These are phyloP conservation scores for Pomacea maculata DNA, from an alignment of 1,140 invertebrate genomes.

Conservation along the genomic window DNA sequence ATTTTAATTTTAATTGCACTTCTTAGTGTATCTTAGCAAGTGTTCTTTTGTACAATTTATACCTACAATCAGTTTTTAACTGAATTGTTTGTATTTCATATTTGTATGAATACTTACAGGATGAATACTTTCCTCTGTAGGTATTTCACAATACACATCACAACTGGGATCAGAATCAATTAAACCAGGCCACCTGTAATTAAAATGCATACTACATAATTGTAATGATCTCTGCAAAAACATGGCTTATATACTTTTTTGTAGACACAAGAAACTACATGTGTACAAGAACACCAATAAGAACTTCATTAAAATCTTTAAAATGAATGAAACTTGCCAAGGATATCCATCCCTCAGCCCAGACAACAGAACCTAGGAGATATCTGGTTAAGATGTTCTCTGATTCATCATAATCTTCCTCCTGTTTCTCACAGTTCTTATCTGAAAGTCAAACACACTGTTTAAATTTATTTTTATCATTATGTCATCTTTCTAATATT, in stretches of 20 bases:
- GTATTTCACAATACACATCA: slow-evolving; percentile 69
- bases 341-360: slow-evolving; percentile 73
- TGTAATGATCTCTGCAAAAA: neutral
- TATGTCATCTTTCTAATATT: no score
- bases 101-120: slow-evolving; percentile 41
- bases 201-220: neutral
- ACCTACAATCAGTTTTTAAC: neutral
- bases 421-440: slow-evolving; percentile 67
- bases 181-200: slow-evolving; percentile 75
- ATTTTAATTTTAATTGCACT: no score
- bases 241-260: neutral
- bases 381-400: slow-evolving; percentile 56
- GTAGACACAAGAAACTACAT: neutral
- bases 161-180: slow-evolving; percentile 76
- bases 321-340: slow-evolving; percentile 70
- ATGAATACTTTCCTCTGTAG: slow-evolving; percentile 37
- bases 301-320: slow-evolving; percentile 66
- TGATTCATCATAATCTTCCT: slow-evolving; percentile 66
- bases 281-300: slow-evolving; percentile 64
- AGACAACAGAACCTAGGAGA: slow-evolving; percentile 73
- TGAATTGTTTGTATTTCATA: neutral
- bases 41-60: neutral
- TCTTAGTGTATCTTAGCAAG: no score
- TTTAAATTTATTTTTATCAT: no score
- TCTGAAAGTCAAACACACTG: slow-evolving; percentile 24